Conservation (phyloP, 2,797 vertebrate species). For the Paguma larvata region DNA sequence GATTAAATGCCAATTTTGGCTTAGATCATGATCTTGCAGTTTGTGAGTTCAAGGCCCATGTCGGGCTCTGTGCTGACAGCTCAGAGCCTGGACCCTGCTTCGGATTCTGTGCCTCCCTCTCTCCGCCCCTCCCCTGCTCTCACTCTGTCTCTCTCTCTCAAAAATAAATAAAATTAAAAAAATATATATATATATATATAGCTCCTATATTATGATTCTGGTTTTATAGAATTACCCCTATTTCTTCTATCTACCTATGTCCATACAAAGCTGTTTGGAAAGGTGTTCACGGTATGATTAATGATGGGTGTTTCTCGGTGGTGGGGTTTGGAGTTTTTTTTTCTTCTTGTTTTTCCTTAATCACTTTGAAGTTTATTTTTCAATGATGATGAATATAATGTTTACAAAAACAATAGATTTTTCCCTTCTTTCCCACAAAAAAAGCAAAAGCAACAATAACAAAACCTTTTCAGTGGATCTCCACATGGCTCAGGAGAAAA, state of each 20-base stretch:
- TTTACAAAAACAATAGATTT: conserved; percentile 48
- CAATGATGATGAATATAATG: conserved; percentile 5
- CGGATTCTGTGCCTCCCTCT: too few species aligned
- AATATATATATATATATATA: too few species aligned
- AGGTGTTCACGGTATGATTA: background rate
- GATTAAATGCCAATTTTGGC: too few species aligned
- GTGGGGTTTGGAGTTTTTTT: conserved; percentile 45
- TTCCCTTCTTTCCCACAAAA: conserved; percentile 32
- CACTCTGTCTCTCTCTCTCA: too few species aligned
- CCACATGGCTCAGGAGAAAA: conserved; percentile 6
- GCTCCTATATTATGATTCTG: background rate
- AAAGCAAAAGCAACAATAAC: background rate
- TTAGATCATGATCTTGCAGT: too few species aligned
- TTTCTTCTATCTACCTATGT: background rate
- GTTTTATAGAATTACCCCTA: background rate
- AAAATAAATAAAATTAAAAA: too few species aligned
- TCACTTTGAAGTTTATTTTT: conserved; percentile 37
- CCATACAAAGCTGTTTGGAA: background rate
- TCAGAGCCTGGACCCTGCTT: too few species aligned
- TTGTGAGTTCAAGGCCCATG: too few species aligned
- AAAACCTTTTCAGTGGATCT: conserved; percentile 1
- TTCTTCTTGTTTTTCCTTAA: background rate
- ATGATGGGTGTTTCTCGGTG: conserved; percentile 1
- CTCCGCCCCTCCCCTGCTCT: too few species aligned
- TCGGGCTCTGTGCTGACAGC: too few species aligned